A percentile compares a stretch with the other conserved stretches of the same genome.
These are phyloP conservation scores for Callopanchax toddi DNA, from an alignment of 2,113 vertebrate genomes.

Conservation along the genomic window DNA sequence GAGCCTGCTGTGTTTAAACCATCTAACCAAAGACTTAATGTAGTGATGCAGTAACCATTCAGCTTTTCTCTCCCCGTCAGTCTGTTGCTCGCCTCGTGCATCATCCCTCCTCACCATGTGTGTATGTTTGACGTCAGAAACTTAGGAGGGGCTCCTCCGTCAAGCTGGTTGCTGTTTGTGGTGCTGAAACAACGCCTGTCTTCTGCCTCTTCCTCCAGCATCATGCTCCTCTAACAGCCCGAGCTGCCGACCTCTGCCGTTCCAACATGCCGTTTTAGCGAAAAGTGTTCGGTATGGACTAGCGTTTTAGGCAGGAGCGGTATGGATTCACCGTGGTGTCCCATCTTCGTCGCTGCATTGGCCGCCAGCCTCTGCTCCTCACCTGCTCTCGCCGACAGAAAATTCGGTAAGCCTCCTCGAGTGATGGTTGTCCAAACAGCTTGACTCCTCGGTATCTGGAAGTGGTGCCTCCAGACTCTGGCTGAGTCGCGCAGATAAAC, in stretches of 20 bases:
- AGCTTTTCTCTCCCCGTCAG: background rate
- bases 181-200: slow-evolving; percentile 75
- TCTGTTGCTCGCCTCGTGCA: slow-evolving; percentile 26
- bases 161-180: slow-evolving; percentile 74
- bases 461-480: background rate
- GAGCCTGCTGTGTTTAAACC: too few relatives aligned
- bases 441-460: too few relatives aligned
- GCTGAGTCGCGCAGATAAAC: background rate
- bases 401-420: slow-evolving; percentile 74
- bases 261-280: slow-evolving; percentile 60
- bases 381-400: slow-evolving; percentile 63
- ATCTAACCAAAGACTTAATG: too few relatives aligned
- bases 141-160: slow-evolving; percentile 75
- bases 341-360: slow-evolving; percentile 71
- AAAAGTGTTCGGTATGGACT: slow-evolving; percentile 64
- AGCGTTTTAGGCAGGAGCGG: slow-evolving; percentile 39
- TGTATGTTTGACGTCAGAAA: slow-evolving; percentile 74
- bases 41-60: too few relatives aligned
- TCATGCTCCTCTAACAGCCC: too few relatives aligned
- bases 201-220: slow-evolving; percentile 8
- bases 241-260: slow-evolving; percentile 12
- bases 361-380: slow-evolving; percentile 63
- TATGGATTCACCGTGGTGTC: slow-evolving; percentile 70
- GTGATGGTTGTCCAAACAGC: background rate
- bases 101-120: slow-evolving; percentile 57